phyloP scores from a whole-genome alignment of 53 echinoderm and acorn worm genomes.

The Arbacia lixula region DNA sequence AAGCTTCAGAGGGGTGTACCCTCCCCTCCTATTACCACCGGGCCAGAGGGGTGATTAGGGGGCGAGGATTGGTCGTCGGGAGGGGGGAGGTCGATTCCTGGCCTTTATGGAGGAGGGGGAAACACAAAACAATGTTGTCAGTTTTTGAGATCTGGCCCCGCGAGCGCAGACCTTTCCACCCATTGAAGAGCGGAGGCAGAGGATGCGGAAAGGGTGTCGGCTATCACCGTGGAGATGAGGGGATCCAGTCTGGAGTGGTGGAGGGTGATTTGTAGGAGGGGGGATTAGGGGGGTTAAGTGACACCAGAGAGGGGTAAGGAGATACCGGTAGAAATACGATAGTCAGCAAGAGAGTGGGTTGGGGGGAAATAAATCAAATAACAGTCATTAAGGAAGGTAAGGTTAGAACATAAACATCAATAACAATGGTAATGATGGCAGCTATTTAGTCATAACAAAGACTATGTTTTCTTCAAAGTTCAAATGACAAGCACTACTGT shows the following conservation, averaged over 20 bases:
- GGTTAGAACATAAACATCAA: too few species aligned
- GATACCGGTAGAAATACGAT: too few species aligned
- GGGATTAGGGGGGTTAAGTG: background rate
- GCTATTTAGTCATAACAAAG: too few species aligned
- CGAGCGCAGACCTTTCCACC: background rate
- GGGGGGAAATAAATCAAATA: too few species aligned
- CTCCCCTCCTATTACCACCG: conserved; percentile 11
- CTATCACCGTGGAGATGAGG: background rate
- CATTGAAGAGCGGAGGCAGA: background rate
- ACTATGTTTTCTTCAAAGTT: too few species aligned
- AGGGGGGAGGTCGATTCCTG: conserved; percentile 1
- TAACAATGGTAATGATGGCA: too few species aligned
- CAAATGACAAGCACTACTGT: too few species aligned
- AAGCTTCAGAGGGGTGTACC: background rate
- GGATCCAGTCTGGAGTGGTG: background rate
- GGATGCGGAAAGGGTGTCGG: background rate
- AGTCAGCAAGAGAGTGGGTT: background rate
- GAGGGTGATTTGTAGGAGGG: background rate
- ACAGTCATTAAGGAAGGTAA: too few species aligned
- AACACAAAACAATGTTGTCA: conserved; percentile 33
- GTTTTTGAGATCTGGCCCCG: conserved; percentile 5
- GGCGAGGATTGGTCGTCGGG: background rate
- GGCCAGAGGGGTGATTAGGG: conserved; percentile 19
- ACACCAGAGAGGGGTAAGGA: background rate
- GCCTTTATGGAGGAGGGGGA: background rate